phyloP scores from a whole-genome alignment of 2,113 vertebrate genomes.

The Leucosticte australis region DNA sequence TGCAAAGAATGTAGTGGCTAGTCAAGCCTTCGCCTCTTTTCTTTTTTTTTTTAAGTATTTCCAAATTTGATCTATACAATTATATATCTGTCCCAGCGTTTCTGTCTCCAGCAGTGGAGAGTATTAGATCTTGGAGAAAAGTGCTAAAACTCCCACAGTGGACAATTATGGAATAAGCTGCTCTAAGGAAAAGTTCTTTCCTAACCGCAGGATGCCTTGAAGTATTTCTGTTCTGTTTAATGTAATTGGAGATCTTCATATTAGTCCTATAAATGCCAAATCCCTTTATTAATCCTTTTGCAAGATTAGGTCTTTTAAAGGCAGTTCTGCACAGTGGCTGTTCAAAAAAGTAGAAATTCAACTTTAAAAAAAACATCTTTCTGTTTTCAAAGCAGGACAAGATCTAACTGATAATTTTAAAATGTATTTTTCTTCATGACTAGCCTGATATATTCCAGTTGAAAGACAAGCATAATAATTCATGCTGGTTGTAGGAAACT shows the following conservation, averaged over 20 bases:
- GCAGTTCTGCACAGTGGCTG: not conserved
- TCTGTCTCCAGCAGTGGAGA: conserved; percentile 45
- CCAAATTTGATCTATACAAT: not conserved
- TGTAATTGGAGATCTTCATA: conserved; percentile 28
- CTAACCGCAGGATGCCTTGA: not conserved
- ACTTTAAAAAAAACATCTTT: not conserved
- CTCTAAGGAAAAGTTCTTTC: conserved; percentile 16
- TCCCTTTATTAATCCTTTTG: conserved; percentile 29
- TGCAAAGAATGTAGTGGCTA: not conserved
- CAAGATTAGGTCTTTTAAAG: not conserved
- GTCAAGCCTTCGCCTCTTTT: not conserved
- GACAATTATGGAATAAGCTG: conserved; percentile 59
- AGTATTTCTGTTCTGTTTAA: conserved; percentile 35
- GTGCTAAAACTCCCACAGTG: conserved; percentile 50
- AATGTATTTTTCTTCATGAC: not conserved
- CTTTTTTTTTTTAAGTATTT: not conserved
- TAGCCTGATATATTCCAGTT: not conserved
- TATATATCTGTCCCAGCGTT: not conserved
- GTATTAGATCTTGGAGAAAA: conserved; percentile 40
- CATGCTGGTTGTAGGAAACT: not conserved
- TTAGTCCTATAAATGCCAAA: conserved; percentile 32
- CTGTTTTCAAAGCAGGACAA: not conserved
- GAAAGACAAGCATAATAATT: conserved; percentile 10
- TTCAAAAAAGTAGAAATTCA: not conserved
- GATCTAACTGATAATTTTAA: not conserved